Conservation (phyloP, 2,888 invertebrate species). For the Proisotoma minuta region DNA sequence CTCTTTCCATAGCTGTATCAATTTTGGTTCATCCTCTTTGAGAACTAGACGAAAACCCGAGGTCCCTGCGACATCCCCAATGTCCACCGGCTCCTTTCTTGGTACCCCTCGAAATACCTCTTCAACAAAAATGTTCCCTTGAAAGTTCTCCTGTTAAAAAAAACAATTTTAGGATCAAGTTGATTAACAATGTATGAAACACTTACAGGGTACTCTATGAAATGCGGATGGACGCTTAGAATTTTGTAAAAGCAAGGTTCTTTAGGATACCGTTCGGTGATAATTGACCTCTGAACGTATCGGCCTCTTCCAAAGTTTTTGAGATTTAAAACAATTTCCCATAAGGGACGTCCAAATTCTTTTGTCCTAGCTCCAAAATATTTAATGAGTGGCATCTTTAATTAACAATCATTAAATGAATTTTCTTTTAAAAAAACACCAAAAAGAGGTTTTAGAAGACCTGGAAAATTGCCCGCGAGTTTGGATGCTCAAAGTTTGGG, state of each 20-base stretch:
- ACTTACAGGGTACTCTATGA: conserved; percentile 35
- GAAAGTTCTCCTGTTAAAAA: conserved; percentile 25
- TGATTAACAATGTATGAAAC: conserved; percentile 3
- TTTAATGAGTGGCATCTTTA: conserved; percentile 29
- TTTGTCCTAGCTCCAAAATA: conserved; percentile 36
- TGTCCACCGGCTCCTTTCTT: conserved; percentile 23
- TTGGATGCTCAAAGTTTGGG: too few relatives aligned
- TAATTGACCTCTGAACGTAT: conserved; percentile 18
- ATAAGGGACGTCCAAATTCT: conserved; percentile 38
- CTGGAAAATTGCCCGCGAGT: too few relatives aligned
- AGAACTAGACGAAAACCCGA: conserved; percentile 37
- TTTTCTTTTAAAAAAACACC: too few relatives aligned
- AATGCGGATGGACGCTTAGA: conserved; percentile 33
- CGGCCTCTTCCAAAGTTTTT: conserved; percentile 44
- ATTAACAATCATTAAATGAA: too few relatives aligned
- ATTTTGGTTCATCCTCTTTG: conserved; percentile 35
- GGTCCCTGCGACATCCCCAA: conserved; percentile 26
- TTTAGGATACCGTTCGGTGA: conserved; percentile 14
- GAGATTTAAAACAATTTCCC: conserved; percentile 45
- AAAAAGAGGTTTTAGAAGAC: too few relatives aligned
- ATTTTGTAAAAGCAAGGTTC: conserved; percentile 33
- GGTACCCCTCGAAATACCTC: conserved; percentile 23
- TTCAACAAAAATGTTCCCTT: conserved; percentile 33
- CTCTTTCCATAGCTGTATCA: conserved; percentile 24
- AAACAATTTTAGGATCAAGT: background rate